A percentile compares a stretch with the other conserved stretches of the same genome.
These are phyloP conservation scores for Regulus satrapa DNA, from an alignment of 2,113 vertebrate species.

Conservation along the genomic window DNA sequence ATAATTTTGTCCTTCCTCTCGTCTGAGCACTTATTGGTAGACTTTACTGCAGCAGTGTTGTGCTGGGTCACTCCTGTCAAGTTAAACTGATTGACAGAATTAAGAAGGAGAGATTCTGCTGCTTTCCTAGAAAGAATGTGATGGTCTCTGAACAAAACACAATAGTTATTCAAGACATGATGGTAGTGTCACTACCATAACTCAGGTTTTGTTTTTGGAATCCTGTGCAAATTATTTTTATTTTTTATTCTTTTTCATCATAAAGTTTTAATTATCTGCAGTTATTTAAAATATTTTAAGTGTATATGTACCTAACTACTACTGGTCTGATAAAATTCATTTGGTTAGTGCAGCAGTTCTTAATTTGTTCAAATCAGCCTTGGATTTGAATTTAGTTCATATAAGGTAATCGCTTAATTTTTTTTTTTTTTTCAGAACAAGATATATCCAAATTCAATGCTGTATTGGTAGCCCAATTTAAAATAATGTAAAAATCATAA, in stretches of 20 bases:
- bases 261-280: background rate
- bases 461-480: background rate
- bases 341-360: background rate
- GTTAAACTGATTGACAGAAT: background rate
- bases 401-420: background rate
- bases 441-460: background rate
- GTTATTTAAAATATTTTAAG: background rate
- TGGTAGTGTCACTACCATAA: background rate
- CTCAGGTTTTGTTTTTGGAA: background rate
- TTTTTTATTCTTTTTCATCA: background rate
- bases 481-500: background rate
- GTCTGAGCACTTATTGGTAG: background rate
- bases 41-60: background rate
- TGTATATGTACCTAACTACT: background rate
- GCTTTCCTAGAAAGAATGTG: background rate
- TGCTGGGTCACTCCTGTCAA: background rate
- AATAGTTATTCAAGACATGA: background rate
- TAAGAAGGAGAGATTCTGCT: background rate
- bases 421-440: background rate
- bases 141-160: background rate
- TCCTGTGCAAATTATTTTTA: background rate
- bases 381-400: background rate
- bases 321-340: background rate
- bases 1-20: background rate
- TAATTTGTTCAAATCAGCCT: background rate